phyloP scores from a whole-genome alignment of 2,797 vertebrate species.

The Balearica regulorum region DNA sequence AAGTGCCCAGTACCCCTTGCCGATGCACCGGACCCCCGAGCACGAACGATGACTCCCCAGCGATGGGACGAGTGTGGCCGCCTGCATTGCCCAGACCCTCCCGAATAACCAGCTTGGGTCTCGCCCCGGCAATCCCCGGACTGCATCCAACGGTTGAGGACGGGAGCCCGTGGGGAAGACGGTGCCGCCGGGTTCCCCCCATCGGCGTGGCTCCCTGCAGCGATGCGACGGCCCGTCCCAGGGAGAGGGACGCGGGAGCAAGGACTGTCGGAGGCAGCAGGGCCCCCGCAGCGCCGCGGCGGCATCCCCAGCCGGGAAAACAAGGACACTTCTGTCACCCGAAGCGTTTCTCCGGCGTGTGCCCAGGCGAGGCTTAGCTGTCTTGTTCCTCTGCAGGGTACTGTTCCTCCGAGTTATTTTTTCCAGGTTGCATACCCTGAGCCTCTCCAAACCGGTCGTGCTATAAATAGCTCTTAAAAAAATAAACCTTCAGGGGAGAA shows the following conservation, averaged over 20 bases:
- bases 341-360: background rate
- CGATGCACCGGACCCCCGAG: background rate
- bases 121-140: background rate
- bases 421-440: slow-evolving; percentile 18
- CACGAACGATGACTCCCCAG: background rate
- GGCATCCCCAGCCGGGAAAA: background rate
- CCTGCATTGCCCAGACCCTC: background rate
- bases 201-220: background rate
- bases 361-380: slow-evolving; percentile 47
- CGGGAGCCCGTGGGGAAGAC: background rate
- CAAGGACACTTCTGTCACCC: slow-evolving; percentile 48
- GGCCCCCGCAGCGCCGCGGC: background rate
- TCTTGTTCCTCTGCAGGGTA: slow-evolving; percentile 32
- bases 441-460: background rate
- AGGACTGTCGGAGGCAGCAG: slow-evolving; percentile 21
- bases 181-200: background rate
- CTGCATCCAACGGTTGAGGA: background rate
- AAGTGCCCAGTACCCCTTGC: background rate
- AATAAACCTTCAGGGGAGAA: slow-evolving; percentile 38
- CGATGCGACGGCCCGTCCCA: background rate
- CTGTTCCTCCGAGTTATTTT: slow-evolving; percentile 40
- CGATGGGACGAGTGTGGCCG: background rate
- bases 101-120: background rate
- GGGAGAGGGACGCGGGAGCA: background rate
- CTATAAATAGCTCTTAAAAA: slow-evolving; percentile 64